Percentiles rank a stretch among this genome's conserved stretches.
Conservation (phyloP, 2,113 vertebrate genomes). For the Salvelinus fontinalis region DNA sequence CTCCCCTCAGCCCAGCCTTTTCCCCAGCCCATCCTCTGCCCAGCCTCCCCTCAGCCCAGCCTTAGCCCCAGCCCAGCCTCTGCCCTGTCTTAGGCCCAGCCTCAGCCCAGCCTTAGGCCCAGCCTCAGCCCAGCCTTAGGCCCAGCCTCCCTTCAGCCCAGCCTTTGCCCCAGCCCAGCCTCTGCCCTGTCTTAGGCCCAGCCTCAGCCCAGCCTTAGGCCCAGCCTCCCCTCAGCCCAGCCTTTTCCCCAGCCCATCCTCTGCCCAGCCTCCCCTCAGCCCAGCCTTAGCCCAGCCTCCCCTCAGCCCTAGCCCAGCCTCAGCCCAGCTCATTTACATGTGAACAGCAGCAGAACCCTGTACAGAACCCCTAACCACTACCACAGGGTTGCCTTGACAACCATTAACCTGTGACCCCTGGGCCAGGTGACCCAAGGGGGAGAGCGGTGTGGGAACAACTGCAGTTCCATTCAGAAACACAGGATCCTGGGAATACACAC, state of each 20-base stretch:
- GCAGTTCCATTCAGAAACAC: neutral
- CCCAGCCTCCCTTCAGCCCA: neutral
- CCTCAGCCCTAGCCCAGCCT: neutral
- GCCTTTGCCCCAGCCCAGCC: neutral
- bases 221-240: neutral
- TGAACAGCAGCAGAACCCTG: conserved; percentile 41
- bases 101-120: neutral
- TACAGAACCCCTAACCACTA: conserved; percentile 21
- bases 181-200: too few relatives aligned
- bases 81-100: too few relatives aligned
- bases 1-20: too few relatives aligned
- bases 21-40: too few relatives aligned
- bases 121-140: neutral
- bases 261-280: too few relatives aligned
- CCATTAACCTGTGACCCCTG: conserved; percentile 39
- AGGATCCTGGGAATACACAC: conserved; percentile 19
- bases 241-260: conserved; percentile 2
- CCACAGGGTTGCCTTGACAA: conserved; percentile 49
- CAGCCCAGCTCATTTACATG: conserved; percentile 47
- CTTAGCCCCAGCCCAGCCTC: too few relatives aligned
- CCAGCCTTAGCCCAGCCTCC: too few relatives aligned
- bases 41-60: too few relatives aligned
- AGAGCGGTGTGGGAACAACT: conserved; percentile 47
- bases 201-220: too few relatives aligned
- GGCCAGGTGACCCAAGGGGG: conserved; percentile 37